Conservation (phyloP, 2,113 vertebrate genomes). For the Poeciliopsis occidentalis region DNA sequence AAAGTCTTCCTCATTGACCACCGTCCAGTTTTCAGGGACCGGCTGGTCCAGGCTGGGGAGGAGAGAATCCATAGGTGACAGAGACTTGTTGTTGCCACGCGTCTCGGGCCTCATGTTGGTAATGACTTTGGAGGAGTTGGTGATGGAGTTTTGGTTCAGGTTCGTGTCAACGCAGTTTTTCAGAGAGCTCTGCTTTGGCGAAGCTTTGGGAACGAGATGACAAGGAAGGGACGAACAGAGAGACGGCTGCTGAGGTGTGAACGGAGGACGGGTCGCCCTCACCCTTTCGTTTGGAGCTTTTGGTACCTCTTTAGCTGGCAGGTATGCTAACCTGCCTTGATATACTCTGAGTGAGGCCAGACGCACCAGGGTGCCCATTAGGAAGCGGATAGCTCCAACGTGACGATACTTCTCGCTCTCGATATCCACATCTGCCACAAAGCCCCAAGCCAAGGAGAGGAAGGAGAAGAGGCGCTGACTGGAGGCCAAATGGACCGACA, state of each 20-base stretch:
- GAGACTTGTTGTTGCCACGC: slow-evolving; percentile 20
- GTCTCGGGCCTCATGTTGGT: slow-evolving; percentile 31
- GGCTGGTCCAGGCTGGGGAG: slow-evolving; percentile 85
- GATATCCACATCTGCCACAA: slow-evolving; percentile 92
- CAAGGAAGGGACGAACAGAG: slow-evolving; percentile 62
- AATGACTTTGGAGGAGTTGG: slow-evolving; percentile 24
- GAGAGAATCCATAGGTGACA: slow-evolving; percentile 74
- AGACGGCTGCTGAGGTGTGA: slow-evolving; percentile 43
- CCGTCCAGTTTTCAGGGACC: slow-evolving; percentile 86
- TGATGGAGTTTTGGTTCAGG: slow-evolving; percentile 43
- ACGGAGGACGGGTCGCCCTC: slow-evolving; percentile 2
- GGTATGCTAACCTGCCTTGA: slow-evolving; percentile 87
- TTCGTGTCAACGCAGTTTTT: slow-evolving; percentile 39
- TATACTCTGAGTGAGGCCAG: slow-evolving; percentile 79
- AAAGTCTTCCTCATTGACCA: slow-evolving; percentile 88
- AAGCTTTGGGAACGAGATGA: slow-evolving; percentile 36
- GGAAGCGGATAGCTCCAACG: slow-evolving; percentile 88
- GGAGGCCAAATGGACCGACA: slow-evolving; percentile 82
- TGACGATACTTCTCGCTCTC: slow-evolving; percentile 92
- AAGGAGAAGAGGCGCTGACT: slow-evolving; percentile 85
- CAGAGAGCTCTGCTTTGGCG: slow-evolving; percentile 22
- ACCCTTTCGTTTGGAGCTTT: slow-evolving; percentile 34
- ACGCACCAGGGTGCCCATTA: slow-evolving; percentile 87
- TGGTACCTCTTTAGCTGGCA: slow-evolving; percentile 64
- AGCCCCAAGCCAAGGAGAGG: slow-evolving; percentile 92